Evolutionary conservation across 2,888 invertebrate genomes (phyloP).

Genomic region (Chaetogeoica ovagalla): DNA sequence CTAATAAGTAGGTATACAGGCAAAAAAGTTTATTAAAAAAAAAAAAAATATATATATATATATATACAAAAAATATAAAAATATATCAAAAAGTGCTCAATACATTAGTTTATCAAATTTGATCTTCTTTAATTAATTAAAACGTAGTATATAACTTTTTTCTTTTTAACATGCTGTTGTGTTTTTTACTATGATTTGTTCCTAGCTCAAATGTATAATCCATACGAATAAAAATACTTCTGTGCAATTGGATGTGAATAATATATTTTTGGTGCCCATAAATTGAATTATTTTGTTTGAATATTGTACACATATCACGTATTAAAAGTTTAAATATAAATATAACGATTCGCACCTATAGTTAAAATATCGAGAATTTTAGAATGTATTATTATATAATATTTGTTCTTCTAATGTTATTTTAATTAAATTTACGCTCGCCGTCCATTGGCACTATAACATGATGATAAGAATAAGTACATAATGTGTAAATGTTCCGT

Average conservation of each 20-base stretch:
- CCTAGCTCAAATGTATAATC: constrained; percentile 31
- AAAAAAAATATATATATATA: neutral
- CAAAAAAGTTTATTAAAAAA: neutral
- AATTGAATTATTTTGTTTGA: neutral
- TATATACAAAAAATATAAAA: neutral
- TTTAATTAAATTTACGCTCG: constrained; percentile 13
- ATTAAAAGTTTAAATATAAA: neutral
- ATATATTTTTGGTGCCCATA: constrained; percentile 10
- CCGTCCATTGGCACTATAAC: constrained; percentile 24
- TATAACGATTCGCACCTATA: neutral
- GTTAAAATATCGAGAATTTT: constrained; percentile 11
- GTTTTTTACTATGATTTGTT: constrained; percentile 18
- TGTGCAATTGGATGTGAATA: constrained; percentile 11
- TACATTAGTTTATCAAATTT: constrained; percentile 21
- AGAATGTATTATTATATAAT: neutral
- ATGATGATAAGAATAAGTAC: neutral
- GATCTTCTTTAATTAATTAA: neutral
- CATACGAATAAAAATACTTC: constrained; percentile 5
- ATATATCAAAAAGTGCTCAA: constrained; percentile 36
- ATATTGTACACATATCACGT: constrained; percentile 38
- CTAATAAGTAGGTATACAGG: too few species aligned
- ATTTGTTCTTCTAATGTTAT: neutral
- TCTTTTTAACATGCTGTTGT: neutral
- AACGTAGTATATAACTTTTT: neutral
- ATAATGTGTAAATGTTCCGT: neutral